Evolutionary conservation across 2,888 invertebrate species (phyloP), one percentile per base, ranked within the genome.

Genomic region (Megaustenia siamemsis): DNA sequence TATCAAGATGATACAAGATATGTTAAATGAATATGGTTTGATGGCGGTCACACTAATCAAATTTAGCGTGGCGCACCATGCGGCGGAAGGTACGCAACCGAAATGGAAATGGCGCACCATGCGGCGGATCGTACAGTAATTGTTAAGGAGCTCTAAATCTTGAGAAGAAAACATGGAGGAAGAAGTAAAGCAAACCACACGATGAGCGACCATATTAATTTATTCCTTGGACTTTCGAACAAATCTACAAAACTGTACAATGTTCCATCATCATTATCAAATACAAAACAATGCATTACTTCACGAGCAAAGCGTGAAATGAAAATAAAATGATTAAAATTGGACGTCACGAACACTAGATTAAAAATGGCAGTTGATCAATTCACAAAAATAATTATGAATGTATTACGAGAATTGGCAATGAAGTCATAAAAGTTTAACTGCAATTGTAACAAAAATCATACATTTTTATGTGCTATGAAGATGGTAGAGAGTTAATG

Each of bases 181-280:
- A n/a, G n/a, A n/a, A n/a, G n/a, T n/a, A n/a, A n/a, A n/a, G n/a
- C n/a, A n/a, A n/a, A n/a, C n/a, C n/a, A n/a, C n/a, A n/a, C n/a
- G n/a, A 56, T 40, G 71, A 24, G 15, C 40, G 15, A 43, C n/a
- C 35, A 63, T 63, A 71, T 71, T 71, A 43, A 71, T 71, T 71
- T 43, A 56, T 45, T 69, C 43, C n/a, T 43, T 43, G 45, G 45
- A 71, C 21, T 24, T 56, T 24, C 40, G n/a, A 71, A 2, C 24
- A n/a, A 71, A 21, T 68, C 68, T 68, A 68, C 68, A 68, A 43
- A 73, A 32, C 49, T 73, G 73, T 73, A 73, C 73, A 73, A 49
- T 49, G 32, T 49, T 49, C 49, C 71, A 71, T 43, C 28, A 43
- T 71, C 12, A 71, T 43, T 45, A 43, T 71, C 12, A 71, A 71